Evolutionary conservation across 2,113 vertebrate genomes (phyloP), one percentile per base, ranked within the genome.

Genomic region (Myiozetetes cayanensis): DNA sequence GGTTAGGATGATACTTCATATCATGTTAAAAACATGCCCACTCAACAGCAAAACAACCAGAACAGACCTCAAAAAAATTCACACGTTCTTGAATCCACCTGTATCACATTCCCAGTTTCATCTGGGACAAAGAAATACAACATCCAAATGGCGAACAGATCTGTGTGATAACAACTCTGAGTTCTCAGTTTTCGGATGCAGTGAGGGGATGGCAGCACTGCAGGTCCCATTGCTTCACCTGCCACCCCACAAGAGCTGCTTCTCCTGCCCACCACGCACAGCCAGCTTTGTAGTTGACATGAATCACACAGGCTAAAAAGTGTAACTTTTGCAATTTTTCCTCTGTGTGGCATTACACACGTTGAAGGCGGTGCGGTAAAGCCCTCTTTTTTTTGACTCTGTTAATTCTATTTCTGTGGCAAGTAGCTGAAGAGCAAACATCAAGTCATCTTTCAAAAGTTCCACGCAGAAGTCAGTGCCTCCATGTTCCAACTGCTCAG

Each of bases 181-280:
- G 30, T 28, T 71, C 63, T 52, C 44, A 12, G 28, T 31, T 49
- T 49, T 41, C 1, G 2, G 56, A n/a, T n/a, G 35, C 23, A 46
- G n/a, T 0, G 0, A 83, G 13, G 20, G 30, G 10, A 79, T 28
- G 15, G 56, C 46, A 72, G 39, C 0, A 0, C 4, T 1, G 3
- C 12, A 5, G 3, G 12, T 63, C 20, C 12, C 35, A 71, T 5
- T 0, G 1, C 20, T 61, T 74, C 10, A 82, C 17, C 25, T 50
- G 39, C 30, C 21, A 30, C 28, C 68, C 58, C 52, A 74, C 2
- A 7, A 7, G 21, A 52, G 44, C 12, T 55, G 39, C 27, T 85
- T 68, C 47, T 82, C 49, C 39, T 52, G 39, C 30, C 43, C 43
- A 16, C 12, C 25, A 35, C 31, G 21, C 15, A n/a, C 13, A 72